Percentiles rank a stretch among this genome's conserved stretches.
These are phyloP conservation scores for Elanoides forficatus DNA, from an alignment of 2,113 vertebrate genomes.

Conservation along the genomic window DNA sequence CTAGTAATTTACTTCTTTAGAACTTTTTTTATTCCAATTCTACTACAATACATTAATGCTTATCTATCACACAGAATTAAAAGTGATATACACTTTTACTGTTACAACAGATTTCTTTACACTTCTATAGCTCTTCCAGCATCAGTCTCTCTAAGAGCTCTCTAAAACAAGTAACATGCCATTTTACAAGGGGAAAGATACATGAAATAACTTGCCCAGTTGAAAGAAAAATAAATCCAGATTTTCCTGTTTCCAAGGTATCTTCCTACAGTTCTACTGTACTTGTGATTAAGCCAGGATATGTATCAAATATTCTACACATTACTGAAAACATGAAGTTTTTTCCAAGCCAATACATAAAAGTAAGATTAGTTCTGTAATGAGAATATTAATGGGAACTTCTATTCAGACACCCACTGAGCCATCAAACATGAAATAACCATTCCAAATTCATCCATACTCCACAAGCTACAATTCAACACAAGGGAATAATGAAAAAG, in stretches of 20 bases:
- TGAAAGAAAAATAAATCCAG: background rate
- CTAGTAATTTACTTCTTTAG: background rate
- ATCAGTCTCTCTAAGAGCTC: background rate
- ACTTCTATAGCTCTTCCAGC: background rate
- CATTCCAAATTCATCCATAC: background rate
- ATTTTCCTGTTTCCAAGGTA: background rate
- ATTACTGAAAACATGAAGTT: background rate
- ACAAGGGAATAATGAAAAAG: background rate
- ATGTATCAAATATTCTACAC: background rate
- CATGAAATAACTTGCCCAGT: background rate
- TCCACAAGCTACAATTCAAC: background rate
- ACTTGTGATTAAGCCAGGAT: background rate
- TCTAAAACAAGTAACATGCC: background rate
- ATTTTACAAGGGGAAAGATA: background rate
- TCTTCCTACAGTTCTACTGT: background rate
- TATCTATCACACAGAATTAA: background rate
- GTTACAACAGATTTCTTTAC: background rate
- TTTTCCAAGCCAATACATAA: background rate
- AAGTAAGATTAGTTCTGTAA: background rate
- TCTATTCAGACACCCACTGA: background rate
- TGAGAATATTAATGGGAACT: background rate
- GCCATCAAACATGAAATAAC: background rate
- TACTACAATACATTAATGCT: background rate
- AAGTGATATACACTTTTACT: background rate
- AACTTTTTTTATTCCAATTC: background rate